Percentiles rank a stretch among this genome's conserved stretches.
Conservation (phyloP, 2,113 vertebrate species). For the Falcunculus frontatus region DNA sequence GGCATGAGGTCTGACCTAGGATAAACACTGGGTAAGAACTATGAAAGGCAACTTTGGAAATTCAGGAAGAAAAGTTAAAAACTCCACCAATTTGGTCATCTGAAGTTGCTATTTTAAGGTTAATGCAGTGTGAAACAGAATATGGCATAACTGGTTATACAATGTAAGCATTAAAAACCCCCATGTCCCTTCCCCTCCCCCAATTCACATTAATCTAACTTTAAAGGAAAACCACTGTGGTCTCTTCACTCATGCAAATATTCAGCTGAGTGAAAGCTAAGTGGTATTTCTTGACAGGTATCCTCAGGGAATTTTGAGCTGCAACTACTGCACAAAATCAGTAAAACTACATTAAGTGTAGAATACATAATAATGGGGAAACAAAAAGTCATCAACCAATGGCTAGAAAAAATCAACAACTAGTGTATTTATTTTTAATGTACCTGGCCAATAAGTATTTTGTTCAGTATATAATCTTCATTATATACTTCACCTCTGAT, state of each 20-base stretch:
- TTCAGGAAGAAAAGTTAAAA: neutral
- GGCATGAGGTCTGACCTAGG: neutral
- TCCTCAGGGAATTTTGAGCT: neutral
- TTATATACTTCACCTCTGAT: no score
- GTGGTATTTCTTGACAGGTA: neutral
- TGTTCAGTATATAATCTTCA: neutral
- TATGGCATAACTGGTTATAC: neutral
- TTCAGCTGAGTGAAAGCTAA: neutral
- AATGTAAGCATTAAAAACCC: neutral
- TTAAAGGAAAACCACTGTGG: neutral
- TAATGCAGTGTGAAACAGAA: neutral
- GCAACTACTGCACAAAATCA: neutral
- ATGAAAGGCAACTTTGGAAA: neutral
- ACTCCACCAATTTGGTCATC: neutral
- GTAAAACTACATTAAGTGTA: neutral
- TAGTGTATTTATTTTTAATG: neutral
- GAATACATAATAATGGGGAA: neutral
- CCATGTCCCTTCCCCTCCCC: neutral
- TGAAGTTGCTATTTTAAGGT: neutral
- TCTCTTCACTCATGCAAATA: neutral
- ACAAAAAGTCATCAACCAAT: neutral
- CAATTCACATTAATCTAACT: neutral
- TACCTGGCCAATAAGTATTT: neutral
- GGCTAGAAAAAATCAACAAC: accelerated
- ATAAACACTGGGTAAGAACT: neutral